phyloP scores from a whole-genome alignment of 2,797 vertebrate species.

The Sebastes miniatus region DNA sequence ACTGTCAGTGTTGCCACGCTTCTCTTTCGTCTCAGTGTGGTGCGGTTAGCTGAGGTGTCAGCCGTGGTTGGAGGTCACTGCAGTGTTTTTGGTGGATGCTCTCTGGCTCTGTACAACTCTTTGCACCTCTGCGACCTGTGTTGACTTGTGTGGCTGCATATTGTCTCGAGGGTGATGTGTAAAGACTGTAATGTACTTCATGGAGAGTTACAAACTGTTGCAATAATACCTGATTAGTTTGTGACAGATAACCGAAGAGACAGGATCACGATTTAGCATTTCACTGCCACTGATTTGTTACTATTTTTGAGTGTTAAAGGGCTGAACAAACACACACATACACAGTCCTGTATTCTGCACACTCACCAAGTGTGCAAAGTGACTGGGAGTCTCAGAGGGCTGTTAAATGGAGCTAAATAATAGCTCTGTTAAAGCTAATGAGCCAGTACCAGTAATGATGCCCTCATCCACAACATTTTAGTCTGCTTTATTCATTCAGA shows the following conservation, averaged over 20 bases:
- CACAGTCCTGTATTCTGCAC: conserved; percentile 21
- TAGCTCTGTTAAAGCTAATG: conserved; percentile 67
- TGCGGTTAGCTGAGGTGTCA: conserved; percentile 86
- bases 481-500: conserved; percentile 47
- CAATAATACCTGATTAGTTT: conserved; percentile 13
- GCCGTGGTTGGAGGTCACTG: conserved; percentile 87
- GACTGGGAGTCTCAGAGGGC: conserved; percentile 55
- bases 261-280: conserved; percentile 2
- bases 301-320: neutral
- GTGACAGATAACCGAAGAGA: conserved; percentile 9
- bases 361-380: conserved; percentile 39
- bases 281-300: conserved; percentile 9
- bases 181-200: conserved; percentile 18
- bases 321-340: neutral
- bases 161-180: conserved; percentile 47
- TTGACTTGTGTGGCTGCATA: conserved; percentile 63
- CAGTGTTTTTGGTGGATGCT: conserved; percentile 64
- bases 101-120: conserved; percentile 51
- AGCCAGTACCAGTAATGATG: conserved; percentile 57
- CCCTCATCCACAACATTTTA: conserved; percentile 59
- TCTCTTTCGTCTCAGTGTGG: conserved; percentile 85
- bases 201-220: conserved; percentile 6
- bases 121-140: conserved; percentile 46
- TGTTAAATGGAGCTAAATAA: conserved; percentile 65
- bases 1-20: conserved; percentile 83